A percentile compares a stretch with the other conserved stretches of the same genome.
Evolutionary conservation across 1,140 invertebrate species (phyloP).

Genomic region (Neodiprion virginianus): DNA sequence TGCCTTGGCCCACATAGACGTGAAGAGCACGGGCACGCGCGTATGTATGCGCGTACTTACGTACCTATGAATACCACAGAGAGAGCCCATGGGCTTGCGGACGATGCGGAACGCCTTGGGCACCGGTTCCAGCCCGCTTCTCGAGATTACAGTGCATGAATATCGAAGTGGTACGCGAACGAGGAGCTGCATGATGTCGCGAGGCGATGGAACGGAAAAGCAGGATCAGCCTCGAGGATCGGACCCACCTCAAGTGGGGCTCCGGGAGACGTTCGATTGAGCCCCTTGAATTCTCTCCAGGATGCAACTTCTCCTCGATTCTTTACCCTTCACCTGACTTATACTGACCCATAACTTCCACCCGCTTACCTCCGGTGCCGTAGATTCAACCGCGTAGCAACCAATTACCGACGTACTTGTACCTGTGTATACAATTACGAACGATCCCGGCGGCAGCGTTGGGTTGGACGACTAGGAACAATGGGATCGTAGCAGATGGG

Average conservation of each 20-base stretch:
- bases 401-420: too few relatives aligned
- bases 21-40: neutral
- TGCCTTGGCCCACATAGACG: neutral
- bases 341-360: too few relatives aligned
- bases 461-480: neutral
- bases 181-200: too few relatives aligned
- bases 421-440: too few relatives aligned
- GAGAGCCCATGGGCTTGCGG: neutral
- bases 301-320: too few relatives aligned
- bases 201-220: neutral
- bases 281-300: neutral
- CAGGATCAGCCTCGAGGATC: neutral
- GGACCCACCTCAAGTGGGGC: too few relatives aligned
- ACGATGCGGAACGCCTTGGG: neutral
- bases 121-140: neutral
- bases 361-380: neutral
- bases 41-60: neutral
- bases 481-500: neutral
- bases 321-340: too few relatives aligned
- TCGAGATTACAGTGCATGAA: slow-evolving; percentile 5
- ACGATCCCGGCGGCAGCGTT: neutral
- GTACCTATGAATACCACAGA: neutral
- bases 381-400: neutral
- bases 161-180: neutral
- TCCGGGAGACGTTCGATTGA: too few relatives aligned